Evolutionary conservation across 2,888 invertebrate genomes (phyloP).

Genomic region (Aporophyla nigra): DNA sequence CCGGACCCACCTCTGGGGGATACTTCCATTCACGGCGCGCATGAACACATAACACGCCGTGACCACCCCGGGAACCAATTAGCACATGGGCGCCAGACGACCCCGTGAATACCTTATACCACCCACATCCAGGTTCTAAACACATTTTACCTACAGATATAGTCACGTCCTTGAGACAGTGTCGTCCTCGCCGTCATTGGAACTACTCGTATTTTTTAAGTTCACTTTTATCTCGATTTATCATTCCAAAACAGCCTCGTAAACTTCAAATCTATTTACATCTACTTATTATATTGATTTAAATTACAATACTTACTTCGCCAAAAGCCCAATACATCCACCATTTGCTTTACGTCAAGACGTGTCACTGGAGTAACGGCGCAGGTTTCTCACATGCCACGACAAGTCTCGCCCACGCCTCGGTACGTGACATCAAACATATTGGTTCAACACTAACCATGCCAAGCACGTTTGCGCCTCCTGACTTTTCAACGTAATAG

Average conservation of each 20-base stretch:
- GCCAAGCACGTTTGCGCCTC: conserved; percentile 54
- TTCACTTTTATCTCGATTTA: not conserved
- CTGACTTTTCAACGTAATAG: conserved; percentile 57
- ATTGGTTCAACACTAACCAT: conserved; percentile 53
- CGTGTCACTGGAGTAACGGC: conserved; percentile 16
- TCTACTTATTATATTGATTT: not conserved
- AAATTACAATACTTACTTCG: not conserved
- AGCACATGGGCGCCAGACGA: too few species aligned
- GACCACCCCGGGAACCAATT: too few species aligned
- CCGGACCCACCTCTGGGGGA: too few species aligned
- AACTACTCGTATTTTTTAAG: not conserved
- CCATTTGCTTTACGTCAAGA: conserved; percentile 19
- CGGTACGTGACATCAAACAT: conserved; percentile 62
- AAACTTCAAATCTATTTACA: not conserved
- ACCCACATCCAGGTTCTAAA: not conserved
- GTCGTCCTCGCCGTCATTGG: too few species aligned
- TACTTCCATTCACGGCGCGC: too few species aligned
- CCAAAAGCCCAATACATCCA: conserved; percentile 9
- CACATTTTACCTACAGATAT: too few species aligned
- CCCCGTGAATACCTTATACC: too few species aligned
- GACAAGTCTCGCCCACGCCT: conserved; percentile 46
- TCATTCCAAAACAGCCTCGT: not conserved
- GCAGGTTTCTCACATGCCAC: conserved; percentile 24
- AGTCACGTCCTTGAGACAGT: too few species aligned
- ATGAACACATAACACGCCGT: too few species aligned